Evolutionary conservation across 2,797 vertebrate genomes (phyloP), one percentile per base, ranked within the genome.

Genomic region (Bovichtus diacanthus): DNA sequence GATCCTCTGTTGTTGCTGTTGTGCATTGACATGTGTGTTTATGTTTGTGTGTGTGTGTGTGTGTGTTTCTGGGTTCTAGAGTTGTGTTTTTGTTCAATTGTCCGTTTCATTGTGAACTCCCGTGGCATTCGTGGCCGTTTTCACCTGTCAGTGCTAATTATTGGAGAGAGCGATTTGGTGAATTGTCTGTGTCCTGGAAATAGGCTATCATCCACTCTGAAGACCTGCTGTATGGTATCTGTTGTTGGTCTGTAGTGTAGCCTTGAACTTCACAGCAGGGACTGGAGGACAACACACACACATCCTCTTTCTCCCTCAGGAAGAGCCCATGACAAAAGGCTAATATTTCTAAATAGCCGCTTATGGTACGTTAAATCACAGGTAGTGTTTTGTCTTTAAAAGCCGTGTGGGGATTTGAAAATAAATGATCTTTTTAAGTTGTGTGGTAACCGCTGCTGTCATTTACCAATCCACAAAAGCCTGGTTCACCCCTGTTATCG

Each of bases 91-190:
- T 83, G 82, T 69, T 80, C 70, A 88, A 79, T 84, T 85, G 86
- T 85, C 82, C 65, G 47, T 89, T 87, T 83, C 78, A 83, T 81
- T 83, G 87, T 76, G 70, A 78, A 70, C 80, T 88, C 85, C 87
- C 75, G 18, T 74, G 88, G 78, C 75, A 84, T 91, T 86, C 31
- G 70, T 78, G 85, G 82, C 47, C 34, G 81, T 89, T 93, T 91
- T 91, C 88, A 92, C 88, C 87, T 91, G 91, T 92, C 92, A 90
- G 50, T 74, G 90, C 65, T 92, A 92, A 93, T 92, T 90, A 89
- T 62, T 68, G 82, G 67, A 81, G 49, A 74, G 78, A 82, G 77
- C 27, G 56, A 80, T 87, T 78, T 74, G 79, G 87, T 63, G 84
- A 74, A 74, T 78, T 25, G 72, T 71, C 70, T 74, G 60, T 76